These are phyloP conservation scores for Cardiocondyla obscurior DNA, from an alignment of 1,140 invertebrate species.

Conservation along the genomic window DNA sequence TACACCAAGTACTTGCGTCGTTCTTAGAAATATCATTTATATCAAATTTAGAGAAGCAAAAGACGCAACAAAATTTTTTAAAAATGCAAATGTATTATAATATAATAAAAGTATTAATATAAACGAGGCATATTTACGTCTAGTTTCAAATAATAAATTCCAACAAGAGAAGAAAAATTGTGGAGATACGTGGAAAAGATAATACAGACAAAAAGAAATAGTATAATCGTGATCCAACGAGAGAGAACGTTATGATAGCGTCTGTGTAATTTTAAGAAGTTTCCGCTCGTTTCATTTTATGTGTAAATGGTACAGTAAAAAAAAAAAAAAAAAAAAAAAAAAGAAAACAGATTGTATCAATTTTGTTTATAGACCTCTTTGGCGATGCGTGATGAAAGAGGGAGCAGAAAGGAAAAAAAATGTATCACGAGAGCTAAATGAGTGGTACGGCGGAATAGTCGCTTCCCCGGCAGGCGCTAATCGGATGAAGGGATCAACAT, in stretches of 20 bases:
- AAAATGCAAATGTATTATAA: background rate
- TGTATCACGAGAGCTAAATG: slow-evolving; percentile 47
- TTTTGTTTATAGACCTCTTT: slow-evolving; percentile 34
- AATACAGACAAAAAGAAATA: background rate
- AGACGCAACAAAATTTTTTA: background rate
- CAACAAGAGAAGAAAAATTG: background rate
- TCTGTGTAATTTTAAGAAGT: slow-evolving; percentile 7
- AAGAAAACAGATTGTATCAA: slow-evolving; percentile 27
- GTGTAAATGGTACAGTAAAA: background rate
- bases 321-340: background rate
- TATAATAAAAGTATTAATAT: background rate
- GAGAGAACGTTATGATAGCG: background rate
- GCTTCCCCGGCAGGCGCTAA: slow-evolving; percentile 68
- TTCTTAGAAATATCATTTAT: background rate
- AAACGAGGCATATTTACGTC: background rate
- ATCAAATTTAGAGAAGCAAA: background rate
- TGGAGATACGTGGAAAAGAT: background rate
- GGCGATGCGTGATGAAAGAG: background rate
- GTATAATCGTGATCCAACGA: slow-evolving; percentile 6
- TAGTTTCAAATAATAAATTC: background rate
- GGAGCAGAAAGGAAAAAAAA: background rate
- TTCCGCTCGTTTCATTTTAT: slow-evolving; percentile 21
- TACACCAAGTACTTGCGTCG: background rate
- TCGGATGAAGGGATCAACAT: slow-evolving; percentile 79
- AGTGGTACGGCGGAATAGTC: slow-evolving; percentile 33